Base-by-base conservation (phyloP, 2,888 invertebrate genomes). In the Cordylochernes scorpioides region DNA sequence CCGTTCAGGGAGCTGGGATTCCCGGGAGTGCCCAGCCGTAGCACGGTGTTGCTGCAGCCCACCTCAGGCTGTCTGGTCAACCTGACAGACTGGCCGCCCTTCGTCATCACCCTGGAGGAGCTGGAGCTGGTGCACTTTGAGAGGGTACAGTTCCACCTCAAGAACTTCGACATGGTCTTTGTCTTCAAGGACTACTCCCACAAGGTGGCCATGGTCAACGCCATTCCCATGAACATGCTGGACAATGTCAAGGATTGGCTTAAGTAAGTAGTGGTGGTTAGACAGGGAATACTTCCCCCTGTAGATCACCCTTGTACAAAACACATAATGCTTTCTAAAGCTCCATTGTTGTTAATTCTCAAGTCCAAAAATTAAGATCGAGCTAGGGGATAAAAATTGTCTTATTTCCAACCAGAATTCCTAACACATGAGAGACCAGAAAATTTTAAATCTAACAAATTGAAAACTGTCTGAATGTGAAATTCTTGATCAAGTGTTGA, bases 201-300 rank as follows among this genome's bases (percentile, higher is more conserved):
- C 46, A 91, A 91, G 55, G 72, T 78, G 1, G 71, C 82, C 1
- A 88, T 86, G 80, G 75, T 99, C 3, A 91, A 88, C 51, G 86
- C 94, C n/a, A 82, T 99, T 49, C 94, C 97, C 0, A 94, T 94
- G 88, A 77, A 78, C 52, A 73, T 88, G 71, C 62, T 99, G 53
- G 97, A 99, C 59, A 86, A 88, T 57, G 88, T 97, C 2, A 99
- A 99, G 57, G 94, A 97, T 54, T 94, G 94, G 94, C 62, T 94
- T 1, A 88, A 91, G 80, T 84, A 51, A 63, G 71, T 63, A 22
- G 14, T 5, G 9, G 21, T 22, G n/a, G n/a, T n/a, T n/a, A n/a
- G n/a, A n/a, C n/a, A n/a, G n/a, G n/a, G n/a, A n/a, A n/a, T n/a
- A n/a, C n/a, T n/a, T n/a, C n/a, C n/a, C n/a, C n/a, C n/a, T n/a